phyloP scores from a whole-genome alignment of 23 tunicate genomes.

The Botrylloides violaceus region DNA sequence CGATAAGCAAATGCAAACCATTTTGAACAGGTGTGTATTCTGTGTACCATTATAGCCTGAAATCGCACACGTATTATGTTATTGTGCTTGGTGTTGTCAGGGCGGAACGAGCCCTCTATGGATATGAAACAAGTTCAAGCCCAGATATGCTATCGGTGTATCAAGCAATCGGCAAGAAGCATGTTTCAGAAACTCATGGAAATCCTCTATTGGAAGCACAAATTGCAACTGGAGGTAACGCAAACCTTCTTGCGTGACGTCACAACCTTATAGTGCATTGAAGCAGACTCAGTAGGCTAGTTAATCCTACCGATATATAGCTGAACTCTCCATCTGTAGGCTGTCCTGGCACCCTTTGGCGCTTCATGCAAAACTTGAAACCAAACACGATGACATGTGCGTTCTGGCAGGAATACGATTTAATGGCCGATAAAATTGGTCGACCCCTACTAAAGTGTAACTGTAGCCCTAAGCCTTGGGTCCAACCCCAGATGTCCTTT shows the following conservation, averaged over 20 bases:
- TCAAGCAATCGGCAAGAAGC: constrained; percentile 58
- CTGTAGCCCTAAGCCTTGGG: neutral
- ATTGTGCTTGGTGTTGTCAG: constrained; percentile 19
- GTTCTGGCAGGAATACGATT: no score
- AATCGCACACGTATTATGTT: no score
- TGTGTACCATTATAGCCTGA: no score
- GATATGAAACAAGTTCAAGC: constrained; percentile 41
- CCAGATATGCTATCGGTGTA: constrained; percentile 41
- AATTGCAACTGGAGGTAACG: constrained; percentile 63
- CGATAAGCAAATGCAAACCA: constrained; percentile 80
- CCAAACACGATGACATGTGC: no score
- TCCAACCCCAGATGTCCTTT: no score
- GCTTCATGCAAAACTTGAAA: no score
- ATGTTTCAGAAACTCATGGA: constrained; percentile 56
- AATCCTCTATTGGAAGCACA: constrained; percentile 73
- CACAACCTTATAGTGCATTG: neutral
- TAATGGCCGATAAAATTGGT: no score
- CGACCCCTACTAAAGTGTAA: neutral
- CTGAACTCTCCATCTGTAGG: no score
- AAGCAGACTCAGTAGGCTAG: no score
- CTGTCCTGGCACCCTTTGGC: no score
- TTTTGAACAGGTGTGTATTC: constrained; percentile 44
- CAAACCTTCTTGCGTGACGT: neutral
- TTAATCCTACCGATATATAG: no score
- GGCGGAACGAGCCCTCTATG: constrained; percentile 79